Evolutionary conservation across 2,113 vertebrate species (phyloP), one percentile per base, ranked within the genome.

Genomic region (Marmota flaviventris): DNA sequence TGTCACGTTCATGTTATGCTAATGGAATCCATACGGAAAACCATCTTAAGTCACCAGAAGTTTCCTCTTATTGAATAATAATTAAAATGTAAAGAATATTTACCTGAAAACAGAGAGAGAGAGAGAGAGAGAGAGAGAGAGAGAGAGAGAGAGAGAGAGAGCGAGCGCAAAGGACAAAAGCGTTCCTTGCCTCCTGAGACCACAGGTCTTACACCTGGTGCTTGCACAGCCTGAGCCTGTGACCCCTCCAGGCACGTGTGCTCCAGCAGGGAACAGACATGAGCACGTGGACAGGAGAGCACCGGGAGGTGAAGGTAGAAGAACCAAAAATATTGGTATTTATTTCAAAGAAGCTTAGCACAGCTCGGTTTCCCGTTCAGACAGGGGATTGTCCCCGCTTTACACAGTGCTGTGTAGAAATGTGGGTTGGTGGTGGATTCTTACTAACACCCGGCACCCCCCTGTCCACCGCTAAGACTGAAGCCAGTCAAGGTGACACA

Each of bases 161-260:
- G n/a, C n/a, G n/a, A 73, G 67, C 70, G n/a, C 39, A 16, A 17
- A 37, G 27, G 3, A 29, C 5, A 61, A 72, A 27, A 45, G 56
- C 0, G 13, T 25, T 27, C 4, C 10, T 61, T 3, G 10, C 56
- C 53, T 69, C 2, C 7, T 11, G 51, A 92, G 8, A 37, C 4
- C 18, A 11, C 9, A 2, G n/a, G 58, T 18, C 42, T 82, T 25
- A 24, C 42, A 34, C 42, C 3, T 1, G n/a, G 67, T 70, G 42
- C 8, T 4, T 2, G 6, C 2, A 4, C 0, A 61, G 58, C 29
- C 72, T 0, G 2, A 18, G 18, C 22, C 22, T 34, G 32, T 5
- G 1, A 0, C 0, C 1, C 9, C 5, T 2, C 53, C 34, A 5
- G 42, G 53, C 56, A 22, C 0, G 0, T 1, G 9, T 0, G 13